phyloP scores from a whole-genome alignment of 2,888 invertebrate species.

The Scaptomyza caliginosa region DNA sequence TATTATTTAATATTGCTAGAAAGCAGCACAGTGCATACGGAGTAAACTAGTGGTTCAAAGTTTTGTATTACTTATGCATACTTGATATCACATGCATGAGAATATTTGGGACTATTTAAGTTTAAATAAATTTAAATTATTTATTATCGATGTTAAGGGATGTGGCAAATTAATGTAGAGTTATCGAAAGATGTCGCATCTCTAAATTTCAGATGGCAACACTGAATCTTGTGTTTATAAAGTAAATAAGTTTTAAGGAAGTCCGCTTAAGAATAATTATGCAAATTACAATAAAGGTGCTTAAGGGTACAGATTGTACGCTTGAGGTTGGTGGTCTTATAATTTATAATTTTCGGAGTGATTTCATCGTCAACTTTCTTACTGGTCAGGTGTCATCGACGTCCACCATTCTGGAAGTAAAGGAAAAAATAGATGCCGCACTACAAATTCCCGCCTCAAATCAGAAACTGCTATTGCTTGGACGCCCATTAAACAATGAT shows the following conservation, averaged over 20 bases:
- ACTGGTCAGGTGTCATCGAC: slow-evolving; percentile 85
- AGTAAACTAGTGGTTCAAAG: not conserved
- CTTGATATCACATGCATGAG: too few relatives aligned
- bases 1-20: too few relatives aligned
- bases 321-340: slow-evolving; percentile 85
- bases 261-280: slow-evolving; percentile 82
- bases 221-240: slow-evolving; percentile 49
- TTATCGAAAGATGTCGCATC: slow-evolving; percentile 38
- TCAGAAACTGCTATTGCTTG: slow-evolving; percentile 89
- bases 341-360: too few relatives aligned
- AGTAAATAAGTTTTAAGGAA: slow-evolving; percentile 21
- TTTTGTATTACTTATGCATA: not conserved
- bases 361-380: not conserved
- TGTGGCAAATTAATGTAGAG: not conserved
- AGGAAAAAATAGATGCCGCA: slow-evolving; percentile 87
- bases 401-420: slow-evolving; percentile 88
- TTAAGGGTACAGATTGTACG: slow-evolving; percentile 89
- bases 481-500: slow-evolving; percentile 89
- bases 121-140: not conserved
- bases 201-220: slow-evolving; percentile 49
- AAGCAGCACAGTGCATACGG: too few relatives aligned
- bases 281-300: slow-evolving; percentile 90
- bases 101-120: too few relatives aligned
- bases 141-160: slow-evolving; percentile 8
- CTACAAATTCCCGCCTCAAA: slow-evolving; percentile 88